Percentiles rank a stretch among this genome's conserved stretches.
Conservation (phyloP, 1,140 invertebrate species). For the Prorops nasuta region DNA sequence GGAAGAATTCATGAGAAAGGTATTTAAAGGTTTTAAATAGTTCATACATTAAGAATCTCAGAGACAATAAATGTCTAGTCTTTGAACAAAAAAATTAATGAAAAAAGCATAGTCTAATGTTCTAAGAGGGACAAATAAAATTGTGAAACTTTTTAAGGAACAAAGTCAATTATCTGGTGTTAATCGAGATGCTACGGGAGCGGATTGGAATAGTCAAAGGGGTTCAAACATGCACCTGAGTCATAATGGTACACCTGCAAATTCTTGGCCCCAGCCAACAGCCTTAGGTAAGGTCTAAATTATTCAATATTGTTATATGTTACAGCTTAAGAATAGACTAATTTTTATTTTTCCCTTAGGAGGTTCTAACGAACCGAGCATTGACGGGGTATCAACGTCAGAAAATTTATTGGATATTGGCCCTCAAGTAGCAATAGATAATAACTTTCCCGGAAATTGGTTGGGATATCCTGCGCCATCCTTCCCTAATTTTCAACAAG, state of each 20-base stretch:
- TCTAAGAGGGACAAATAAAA: not conserved
- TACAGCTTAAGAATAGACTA: too few relatives aligned
- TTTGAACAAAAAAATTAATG: too few relatives aligned
- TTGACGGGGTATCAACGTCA: conserved; percentile 34
- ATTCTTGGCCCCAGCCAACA: conserved; percentile 35
- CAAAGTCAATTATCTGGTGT: conserved; percentile 33
- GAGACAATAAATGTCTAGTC: too few relatives aligned
- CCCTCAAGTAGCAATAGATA: conserved; percentile 35
- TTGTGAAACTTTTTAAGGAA: conserved; percentile 18
- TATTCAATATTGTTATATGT: too few relatives aligned
- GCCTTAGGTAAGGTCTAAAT: conserved; percentile 26
- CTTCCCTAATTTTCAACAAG: conserved; percentile 33
- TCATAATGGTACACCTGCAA: conserved; percentile 39
- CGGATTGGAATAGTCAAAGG: conserved; percentile 36
- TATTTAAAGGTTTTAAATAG: conserved; percentile 13
- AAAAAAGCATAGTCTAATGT: too few relatives aligned
- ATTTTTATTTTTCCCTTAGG: too few relatives aligned
- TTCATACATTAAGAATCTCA: not conserved
- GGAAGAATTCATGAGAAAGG: conserved; percentile 49
- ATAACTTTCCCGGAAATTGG: conserved; percentile 32
- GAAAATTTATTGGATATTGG: conserved; percentile 44
- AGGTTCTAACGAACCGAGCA: conserved; percentile 34
- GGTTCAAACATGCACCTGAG: conserved; percentile 39
- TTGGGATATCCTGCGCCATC: conserved; percentile 34
- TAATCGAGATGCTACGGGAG: conserved; percentile 36